phyloP scores from a whole-genome alignment of 2,888 invertebrate genomes.

The Pyrocoelia pectoralis region DNA sequence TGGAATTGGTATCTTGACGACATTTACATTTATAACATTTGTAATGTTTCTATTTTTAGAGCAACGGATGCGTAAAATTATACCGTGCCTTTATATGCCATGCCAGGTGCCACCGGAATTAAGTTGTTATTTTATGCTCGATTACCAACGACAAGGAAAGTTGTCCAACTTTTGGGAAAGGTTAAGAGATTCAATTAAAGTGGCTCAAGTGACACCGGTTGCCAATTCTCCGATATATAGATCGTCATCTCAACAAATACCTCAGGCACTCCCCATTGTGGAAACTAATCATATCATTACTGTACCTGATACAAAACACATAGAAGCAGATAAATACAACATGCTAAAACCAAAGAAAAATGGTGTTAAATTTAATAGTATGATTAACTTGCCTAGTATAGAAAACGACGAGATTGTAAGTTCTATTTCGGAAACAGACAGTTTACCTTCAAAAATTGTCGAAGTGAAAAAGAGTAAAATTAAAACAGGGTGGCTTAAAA shows the following conservation, averaged over 20 bases:
- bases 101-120: conserved; percentile 73
- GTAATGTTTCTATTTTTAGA: conserved; percentile 50
- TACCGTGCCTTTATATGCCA: conserved; percentile 76
- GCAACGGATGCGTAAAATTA: conserved; percentile 68
- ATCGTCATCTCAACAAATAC: conserved; percentile 29
- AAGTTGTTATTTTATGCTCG: conserved; percentile 71
- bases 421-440: conserved; percentile 44
- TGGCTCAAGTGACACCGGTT: conserved; percentile 11
- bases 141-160: conserved; percentile 63
- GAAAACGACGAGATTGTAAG: conserved; percentile 42
- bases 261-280: conserved; percentile 14
- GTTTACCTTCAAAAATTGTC: conserved; percentile 36
- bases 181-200: conserved; percentile 65
- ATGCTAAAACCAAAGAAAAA: conserved; percentile 41
- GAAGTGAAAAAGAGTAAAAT: conserved; percentile 37
- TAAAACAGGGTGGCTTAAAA: conserved; percentile 41
- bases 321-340: too few relatives aligned
- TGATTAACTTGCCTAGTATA: conserved; percentile 41
- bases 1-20: conserved; percentile 81
- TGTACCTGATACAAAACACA: background rate
- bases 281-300: background rate
- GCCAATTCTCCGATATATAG: conserved; percentile 10
- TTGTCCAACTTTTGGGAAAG: conserved; percentile 77
- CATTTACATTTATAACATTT: too few relatives aligned
- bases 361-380: conserved; percentile 47